phyloP scores from a whole-genome alignment of 2,888 invertebrate species.

The Cheilosia impressa region DNA sequence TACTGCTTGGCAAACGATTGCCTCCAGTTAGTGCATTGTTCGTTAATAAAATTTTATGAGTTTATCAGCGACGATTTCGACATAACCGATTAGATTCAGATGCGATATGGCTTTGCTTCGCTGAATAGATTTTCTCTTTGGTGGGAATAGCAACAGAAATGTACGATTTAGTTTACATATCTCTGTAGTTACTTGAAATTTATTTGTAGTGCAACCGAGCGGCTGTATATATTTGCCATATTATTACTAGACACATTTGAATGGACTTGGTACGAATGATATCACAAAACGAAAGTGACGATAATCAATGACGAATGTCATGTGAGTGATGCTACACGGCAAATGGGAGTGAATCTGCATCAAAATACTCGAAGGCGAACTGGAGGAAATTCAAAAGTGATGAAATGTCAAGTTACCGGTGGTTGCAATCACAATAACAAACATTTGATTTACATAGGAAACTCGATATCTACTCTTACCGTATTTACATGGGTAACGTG shows the following conservation, averaged over 20 bases:
- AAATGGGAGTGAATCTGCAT: not conserved
- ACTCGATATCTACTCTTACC: too few relatives aligned
- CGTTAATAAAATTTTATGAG: not conserved
- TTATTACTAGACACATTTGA: not conserved
- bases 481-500: too few relatives aligned
- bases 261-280: not conserved
- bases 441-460: too few relatives aligned
- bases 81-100: slow-evolving; percentile 20
- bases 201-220: not conserved
- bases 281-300: not conserved
- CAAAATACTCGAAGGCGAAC: slow-evolving; percentile 22
- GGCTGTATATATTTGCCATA: not conserved
- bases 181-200: not conserved
- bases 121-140: slow-evolving; percentile 16
- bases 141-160: slow-evolving; percentile 2
- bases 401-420: too few relatives aligned
- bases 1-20: not conserved
- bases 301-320: slow-evolving; percentile 22
- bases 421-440: too few relatives aligned
- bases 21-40: slow-evolving; percentile 17
- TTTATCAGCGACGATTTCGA: slow-evolving; percentile 10
- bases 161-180: not conserved
- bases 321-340: not conserved
- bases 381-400: too few relatives aligned
- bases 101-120: not conserved